Conservation (phyloP, 2,888 invertebrate genomes). For the Argynnis bischoffii region DNA sequence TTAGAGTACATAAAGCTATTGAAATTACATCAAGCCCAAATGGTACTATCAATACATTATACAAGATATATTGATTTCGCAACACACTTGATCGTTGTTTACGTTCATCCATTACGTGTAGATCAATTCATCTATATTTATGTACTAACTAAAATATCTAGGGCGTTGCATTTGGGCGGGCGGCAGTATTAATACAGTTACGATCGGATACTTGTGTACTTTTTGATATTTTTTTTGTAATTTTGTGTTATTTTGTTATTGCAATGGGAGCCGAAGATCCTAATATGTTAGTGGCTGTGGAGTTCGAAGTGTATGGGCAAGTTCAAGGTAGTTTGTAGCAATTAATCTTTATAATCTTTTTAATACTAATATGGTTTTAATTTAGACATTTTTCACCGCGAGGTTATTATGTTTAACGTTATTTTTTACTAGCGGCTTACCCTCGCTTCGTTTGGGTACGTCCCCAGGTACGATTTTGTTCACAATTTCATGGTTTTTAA, state of each 20-base stretch:
- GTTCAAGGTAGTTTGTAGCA: slow-evolving; percentile 88
- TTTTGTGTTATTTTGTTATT: slow-evolving; percentile 31
- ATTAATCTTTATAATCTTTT: not conserved
- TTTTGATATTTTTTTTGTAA: not conserved
- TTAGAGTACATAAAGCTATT: not conserved
- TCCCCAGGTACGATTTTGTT: no score
- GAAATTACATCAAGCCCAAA: slow-evolving; percentile 3
- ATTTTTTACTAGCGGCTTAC: no score
- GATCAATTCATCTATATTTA: slow-evolving; percentile 23
- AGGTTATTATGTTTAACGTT: no score
- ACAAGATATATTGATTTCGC: slow-evolving; percentile 1
- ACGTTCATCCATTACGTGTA: slow-evolving; percentile 21
- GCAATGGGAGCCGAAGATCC: slow-evolving; percentile 82
- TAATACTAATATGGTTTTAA: not conserved
- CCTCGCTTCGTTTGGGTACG: no score
- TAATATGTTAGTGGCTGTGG: slow-evolving; percentile 88
- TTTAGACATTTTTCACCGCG: not conserved
- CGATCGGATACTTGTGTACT: slow-evolving; percentile 35
- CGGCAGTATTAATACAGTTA: slow-evolving; percentile 44
- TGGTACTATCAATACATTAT: not conserved
- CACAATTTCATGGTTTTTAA: no score
- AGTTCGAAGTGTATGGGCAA: slow-evolving; percentile 95
- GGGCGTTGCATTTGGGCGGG: slow-evolving; percentile 59
- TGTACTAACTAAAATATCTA: slow-evolving; percentile 37
- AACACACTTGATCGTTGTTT: slow-evolving; percentile 26